Percentiles rank a stretch among this genome's conserved stretches.
Evolutionary conservation across 2,113 vertebrate species (phyloP).

Genomic region (Ivindomyrus marchei): DNA sequence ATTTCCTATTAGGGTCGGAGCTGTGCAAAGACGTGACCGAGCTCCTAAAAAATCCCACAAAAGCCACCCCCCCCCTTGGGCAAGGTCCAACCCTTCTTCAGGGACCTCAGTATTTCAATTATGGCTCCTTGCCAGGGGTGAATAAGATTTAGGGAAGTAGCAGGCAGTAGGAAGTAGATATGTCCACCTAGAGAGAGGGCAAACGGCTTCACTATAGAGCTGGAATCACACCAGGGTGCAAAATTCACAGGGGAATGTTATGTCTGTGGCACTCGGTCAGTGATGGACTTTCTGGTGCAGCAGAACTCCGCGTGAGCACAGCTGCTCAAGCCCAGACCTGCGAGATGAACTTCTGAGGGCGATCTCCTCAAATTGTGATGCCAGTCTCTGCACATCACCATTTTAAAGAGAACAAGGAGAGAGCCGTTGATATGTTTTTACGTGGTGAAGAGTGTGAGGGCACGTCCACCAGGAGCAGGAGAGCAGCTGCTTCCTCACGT

Average conservation of each 20-base stretch:
- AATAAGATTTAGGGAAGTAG: background rate
- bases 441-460: background rate
- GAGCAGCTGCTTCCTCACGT: background rate
- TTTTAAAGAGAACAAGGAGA: background rate
- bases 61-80: background rate
- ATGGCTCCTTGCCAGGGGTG: background rate
- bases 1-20: background rate
- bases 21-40: background rate
- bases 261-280: conserved; percentile 10
- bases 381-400: background rate
- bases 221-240: conserved; percentile 32
- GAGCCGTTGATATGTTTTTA: background rate
- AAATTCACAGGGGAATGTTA: conserved; percentile 37
- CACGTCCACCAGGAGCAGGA: background rate
- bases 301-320: background rate
- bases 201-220: background rate
- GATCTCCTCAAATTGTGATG: background rate
- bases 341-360: background rate
- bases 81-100: background rate
- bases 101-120: background rate
- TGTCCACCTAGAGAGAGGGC: background rate
- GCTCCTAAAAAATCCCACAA: background rate
- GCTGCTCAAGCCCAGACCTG: background rate
- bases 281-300: background rate
- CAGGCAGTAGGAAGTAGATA: background rate